A percentile compares a stretch with the other conserved stretches of the same genome.
phyloP scores from a whole-genome alignment of 2,797 vertebrate species.

The Luscinia luscinia region DNA sequence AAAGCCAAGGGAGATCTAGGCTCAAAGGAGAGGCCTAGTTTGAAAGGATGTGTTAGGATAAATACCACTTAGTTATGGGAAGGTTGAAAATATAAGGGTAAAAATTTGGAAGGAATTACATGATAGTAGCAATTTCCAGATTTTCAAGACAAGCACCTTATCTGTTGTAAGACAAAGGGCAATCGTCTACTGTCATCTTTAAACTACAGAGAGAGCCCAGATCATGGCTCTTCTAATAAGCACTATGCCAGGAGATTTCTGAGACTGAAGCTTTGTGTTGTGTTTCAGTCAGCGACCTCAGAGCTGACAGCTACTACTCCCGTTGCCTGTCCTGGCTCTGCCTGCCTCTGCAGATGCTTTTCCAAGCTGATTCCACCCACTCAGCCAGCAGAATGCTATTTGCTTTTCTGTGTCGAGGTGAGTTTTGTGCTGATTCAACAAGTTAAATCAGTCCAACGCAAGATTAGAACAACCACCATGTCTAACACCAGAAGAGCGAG shows the following conservation, averaged over 20 bases:
- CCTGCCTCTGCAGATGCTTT: not conserved
- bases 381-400: not conserved
- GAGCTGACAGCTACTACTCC: not conserved
- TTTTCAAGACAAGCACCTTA: not conserved
- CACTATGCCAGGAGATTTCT: not conserved
- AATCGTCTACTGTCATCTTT: not conserved
- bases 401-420: not conserved
- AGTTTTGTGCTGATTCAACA: conserved; percentile 9
- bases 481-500: not conserved
- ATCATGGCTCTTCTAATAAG: not conserved
- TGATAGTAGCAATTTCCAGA: not conserved
- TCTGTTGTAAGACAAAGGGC: not conserved
- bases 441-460: not conserved
- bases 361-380: not conserved
- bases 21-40: not conserved
- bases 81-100: not conserved
- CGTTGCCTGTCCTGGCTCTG: not conserved
- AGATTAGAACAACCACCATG: not conserved
- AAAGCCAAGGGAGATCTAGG: not conserved
- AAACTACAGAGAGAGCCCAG: not conserved
- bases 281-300: not conserved
- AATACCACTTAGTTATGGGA: not conserved
- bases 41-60: not conserved
- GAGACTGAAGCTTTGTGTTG: not conserved
- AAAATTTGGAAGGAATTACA: not conserved